phyloP scores from a whole-genome alignment of 2,888 invertebrate genomes.

The Pammene fasciana region DNA sequence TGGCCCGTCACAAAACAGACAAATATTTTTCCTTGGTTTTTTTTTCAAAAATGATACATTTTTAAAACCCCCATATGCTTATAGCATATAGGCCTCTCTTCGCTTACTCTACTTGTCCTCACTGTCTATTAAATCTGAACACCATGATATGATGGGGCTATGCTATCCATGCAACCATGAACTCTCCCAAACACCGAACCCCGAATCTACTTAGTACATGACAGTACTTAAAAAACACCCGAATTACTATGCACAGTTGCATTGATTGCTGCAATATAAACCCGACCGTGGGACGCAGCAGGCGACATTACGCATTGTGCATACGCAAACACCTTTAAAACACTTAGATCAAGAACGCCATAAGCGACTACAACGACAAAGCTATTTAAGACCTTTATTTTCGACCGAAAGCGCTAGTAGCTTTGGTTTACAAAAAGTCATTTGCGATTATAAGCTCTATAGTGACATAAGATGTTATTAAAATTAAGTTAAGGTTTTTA shows the following conservation, averaged over 20 bases:
- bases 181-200: background rate
- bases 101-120: too few relatives aligned
- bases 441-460: background rate
- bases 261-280: conserved; percentile 34
- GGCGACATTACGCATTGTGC: conserved; percentile 19
- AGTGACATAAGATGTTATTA: background rate
- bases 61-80: too few relatives aligned
- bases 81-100: too few relatives aligned
- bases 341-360: background rate
- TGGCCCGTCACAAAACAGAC: too few relatives aligned
- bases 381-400: background rate
- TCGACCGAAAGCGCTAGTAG: background rate
- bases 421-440: background rate
- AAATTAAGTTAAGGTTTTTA: background rate
- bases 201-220: background rate
- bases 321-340: conserved; percentile 25
- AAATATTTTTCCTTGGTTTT: too few relatives aligned
- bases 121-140: too few relatives aligned
- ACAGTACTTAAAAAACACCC: conserved; percentile 9
- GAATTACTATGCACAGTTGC: conserved; percentile 28
- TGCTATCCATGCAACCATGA: background rate
- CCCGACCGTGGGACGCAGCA: conserved; percentile 36
- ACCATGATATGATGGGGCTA: too few relatives aligned
- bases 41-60: too few relatives aligned
- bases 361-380: background rate